Evolutionary conservation across 2,888 invertebrate genomes (phyloP), one percentile per base, ranked within the genome.

Genomic region (Metopia argyrocephala): DNA sequence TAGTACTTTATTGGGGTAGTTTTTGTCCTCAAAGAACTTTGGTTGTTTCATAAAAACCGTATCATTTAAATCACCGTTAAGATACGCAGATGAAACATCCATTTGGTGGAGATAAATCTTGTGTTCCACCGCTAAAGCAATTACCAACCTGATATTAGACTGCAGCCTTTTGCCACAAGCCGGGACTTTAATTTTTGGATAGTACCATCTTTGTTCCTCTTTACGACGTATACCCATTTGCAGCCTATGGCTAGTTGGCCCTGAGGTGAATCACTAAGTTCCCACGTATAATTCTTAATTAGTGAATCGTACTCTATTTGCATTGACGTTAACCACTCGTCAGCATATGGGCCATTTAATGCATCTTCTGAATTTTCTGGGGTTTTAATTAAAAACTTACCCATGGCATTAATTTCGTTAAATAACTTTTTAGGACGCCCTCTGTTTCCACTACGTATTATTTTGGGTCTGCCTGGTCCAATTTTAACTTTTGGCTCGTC

Each of bases 91-190:
- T 4, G 28, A 28, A 28, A 20, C 45, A 31, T 38, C 45, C 2
- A 61, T 38, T 21, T 38, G 46, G 5, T 9, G 6, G 23, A 57
- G n/a, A 28, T 15, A 7, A 15, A 46, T 21, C 15, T 76, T 68
- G 15, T 76, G 50, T 48, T 85, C 82, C 1, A 71, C 79, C 2
- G 84, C 78, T 20, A 84, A 18, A 0, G 83, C 84, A 23, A 84
- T 20, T 2, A 85, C 9, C 61, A 82, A 48, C 9, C 84, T 46
- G n/a, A 84, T 83, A 1, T 79, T 83, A 4, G 31, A 21, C 27
- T 50, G 23, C 20, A 64, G 9, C 25, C 48, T 50, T 23, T 48
- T n/a, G 48, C 38, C 4, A 48, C 21, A 9, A 61, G 38, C 21
- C 31, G 5, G 27, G 61, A 28, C 21, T 61, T 61, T n/a, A 20